These are phyloP conservation scores for Sminthopsis crassicaudata DNA, from an alignment of 2,113 vertebrate genomes.

Conservation along the genomic window DNA sequence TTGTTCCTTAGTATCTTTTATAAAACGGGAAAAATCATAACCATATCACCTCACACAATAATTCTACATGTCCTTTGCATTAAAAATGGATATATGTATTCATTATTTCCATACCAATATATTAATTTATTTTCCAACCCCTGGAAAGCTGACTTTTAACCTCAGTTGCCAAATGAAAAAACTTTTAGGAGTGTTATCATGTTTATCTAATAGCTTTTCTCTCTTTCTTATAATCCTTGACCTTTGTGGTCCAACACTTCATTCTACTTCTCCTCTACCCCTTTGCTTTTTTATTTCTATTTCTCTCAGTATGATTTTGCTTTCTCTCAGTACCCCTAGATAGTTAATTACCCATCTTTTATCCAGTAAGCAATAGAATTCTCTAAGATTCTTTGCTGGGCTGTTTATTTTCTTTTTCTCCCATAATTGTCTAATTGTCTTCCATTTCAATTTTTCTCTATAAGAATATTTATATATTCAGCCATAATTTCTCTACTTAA, in stretches of 20 bases:
- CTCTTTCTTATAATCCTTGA: not conserved
- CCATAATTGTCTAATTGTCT: not conserved
- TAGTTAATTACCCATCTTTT: not conserved
- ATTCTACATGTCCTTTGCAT: no score
- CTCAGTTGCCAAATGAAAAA: not conserved
- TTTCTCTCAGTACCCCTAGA: not conserved
- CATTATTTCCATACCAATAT: no score
- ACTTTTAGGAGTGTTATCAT: not conserved
- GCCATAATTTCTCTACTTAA: not conserved
- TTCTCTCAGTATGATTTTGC: not conserved
- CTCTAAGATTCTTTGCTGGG: not conserved
- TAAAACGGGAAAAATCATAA: no score
- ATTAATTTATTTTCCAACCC: no score
- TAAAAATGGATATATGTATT: no score
- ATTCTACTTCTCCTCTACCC: not conserved
- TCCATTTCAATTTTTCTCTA: not conserved
- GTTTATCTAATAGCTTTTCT: not conserved
- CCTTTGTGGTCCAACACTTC: not conserved
- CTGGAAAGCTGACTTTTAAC: no score
- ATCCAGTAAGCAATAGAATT: not conserved
- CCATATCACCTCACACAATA: no score
- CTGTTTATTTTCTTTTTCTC: not conserved
- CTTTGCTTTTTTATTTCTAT: not conserved
- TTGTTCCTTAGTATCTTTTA: no score
- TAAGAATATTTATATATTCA: not conserved